Evolutionary conservation across 2,797 vertebrate genomes (phyloP), one percentile per base, ranked within the genome.

Genomic region (Synanceia verrucosa): DNA sequence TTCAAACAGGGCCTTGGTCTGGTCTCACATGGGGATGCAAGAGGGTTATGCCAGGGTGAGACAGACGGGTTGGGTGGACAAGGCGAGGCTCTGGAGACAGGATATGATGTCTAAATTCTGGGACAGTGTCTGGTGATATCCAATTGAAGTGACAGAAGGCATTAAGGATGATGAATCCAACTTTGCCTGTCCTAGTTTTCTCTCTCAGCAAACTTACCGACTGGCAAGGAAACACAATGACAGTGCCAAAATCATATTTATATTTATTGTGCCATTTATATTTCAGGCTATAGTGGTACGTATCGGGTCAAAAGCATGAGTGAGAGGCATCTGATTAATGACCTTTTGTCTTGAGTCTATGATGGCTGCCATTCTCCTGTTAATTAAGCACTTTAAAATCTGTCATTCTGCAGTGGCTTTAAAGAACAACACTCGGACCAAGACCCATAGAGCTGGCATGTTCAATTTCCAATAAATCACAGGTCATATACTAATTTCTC

Each of bases 131-230:
- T 78, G 83, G 26, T 73, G 78, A 84, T 73, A 75, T 86, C 77
- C 78, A 70, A 81, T 34, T 82, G 76, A 85, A 86, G 83, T 78
- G 83, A 85, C 87, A 90, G 88, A 88, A 85, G 83, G 82, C 85
- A 77, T 83, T 80, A 81, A 82, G 62, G 82, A 82, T 72, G 85
- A 88, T 39, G 74, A 76, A 79, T 87, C 85, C 86, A 86, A 86
- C 88, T 88, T 71, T 73, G 57, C 68, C 56, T 82, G 89, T 78
- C 87, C 90, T 73, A 90, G 43, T 86, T 91, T 85, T 33, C 67
- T 65, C 66, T 65, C 76, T 29, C 66, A 50, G 59, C 37, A 73
- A 87, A 86, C 79, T 82, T 79, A 73, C 70, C 48, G 41, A 65
- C 68, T 76, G 84, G 78, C 76, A 50, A 10, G 24, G 72, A 72